These are phyloP conservation scores for Diacarnus erythraeanus DNA, from an alignment of 37 sponge, comb jelly and placozoan genomes.

Conservation along the genomic window DNA sequence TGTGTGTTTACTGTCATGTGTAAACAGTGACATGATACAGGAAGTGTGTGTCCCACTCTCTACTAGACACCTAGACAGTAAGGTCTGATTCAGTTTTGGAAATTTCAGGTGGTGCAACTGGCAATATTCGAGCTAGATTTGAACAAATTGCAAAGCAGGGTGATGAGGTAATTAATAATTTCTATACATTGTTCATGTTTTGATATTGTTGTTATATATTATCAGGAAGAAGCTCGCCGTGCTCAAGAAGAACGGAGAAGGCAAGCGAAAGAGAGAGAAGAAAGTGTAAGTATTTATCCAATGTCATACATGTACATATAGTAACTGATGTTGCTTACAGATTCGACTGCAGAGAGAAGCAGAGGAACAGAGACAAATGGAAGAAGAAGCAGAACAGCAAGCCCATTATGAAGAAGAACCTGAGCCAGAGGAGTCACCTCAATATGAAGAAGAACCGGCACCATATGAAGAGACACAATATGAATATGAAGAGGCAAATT, in stretches of 20 bases:
- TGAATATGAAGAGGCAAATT: background rate
- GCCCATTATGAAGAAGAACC: conserved; percentile 15
- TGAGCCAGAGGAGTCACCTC: background rate
- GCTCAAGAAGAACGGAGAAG: conserved; percentile 56
- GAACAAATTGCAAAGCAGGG: conserved; percentile 74
- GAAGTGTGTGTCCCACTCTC: too few relatives aligned
- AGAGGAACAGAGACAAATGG: conserved; percentile 17
- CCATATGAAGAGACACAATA: background rate
- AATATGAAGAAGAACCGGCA: conserved; percentile 10
- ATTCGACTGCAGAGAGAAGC: conserved; percentile 14
- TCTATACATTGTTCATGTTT: too few relatives aligned
- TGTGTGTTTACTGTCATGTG: too few relatives aligned
- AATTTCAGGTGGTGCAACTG: conserved; percentile 55
- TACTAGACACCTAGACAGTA: too few relatives aligned
- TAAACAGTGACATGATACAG: too few relatives aligned
- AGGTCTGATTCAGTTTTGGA: background rate
- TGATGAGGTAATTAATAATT: conserved; percentile 33
- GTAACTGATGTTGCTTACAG: background rate
- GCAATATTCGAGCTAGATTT: conserved; percentile 68
- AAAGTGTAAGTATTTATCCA: conserved; percentile 1
- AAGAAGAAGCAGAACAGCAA: conserved; percentile 13
- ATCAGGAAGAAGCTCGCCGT: conserved; percentile 25
- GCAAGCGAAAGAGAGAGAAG: conserved; percentile 51
- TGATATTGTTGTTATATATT: background rate
- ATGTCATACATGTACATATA: background rate